Conservation (phyloP, 2,797 vertebrate species). For the Cottoperca gobio region DNA sequence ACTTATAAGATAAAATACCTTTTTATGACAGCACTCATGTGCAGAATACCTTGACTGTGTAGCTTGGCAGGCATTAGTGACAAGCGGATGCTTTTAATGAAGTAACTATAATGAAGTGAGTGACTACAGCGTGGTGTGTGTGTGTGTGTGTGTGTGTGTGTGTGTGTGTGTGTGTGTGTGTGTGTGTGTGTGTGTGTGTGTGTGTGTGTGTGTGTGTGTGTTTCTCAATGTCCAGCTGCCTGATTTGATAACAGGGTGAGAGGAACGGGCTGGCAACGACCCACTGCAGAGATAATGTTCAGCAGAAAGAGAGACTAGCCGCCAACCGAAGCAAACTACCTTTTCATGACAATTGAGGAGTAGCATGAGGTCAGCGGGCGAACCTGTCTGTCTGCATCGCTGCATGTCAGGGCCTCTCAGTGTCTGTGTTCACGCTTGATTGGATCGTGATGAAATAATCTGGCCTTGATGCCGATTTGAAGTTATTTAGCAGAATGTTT, state of each 20-base stretch:
- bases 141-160: too few species aligned
- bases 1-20: neutral
- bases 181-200: too few species aligned
- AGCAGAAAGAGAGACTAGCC: slow-evolving; percentile 54
- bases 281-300: slow-evolving; percentile 50
- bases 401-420: slow-evolving; percentile 9
- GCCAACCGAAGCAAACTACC: slow-evolving; percentile 53
- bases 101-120: slow-evolving; percentile 52
- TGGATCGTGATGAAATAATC: slow-evolving; percentile 20
- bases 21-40: neutral
- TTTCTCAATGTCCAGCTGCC: slow-evolving; percentile 50
- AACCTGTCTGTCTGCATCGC: slow-evolving; percentile 17
- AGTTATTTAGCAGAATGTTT: neutral
- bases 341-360: slow-evolving; percentile 74
- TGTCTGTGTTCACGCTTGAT: slow-evolving; percentile 33
- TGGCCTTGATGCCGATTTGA: slow-evolving; percentile 7
- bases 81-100: slow-evolving; percentile 24
- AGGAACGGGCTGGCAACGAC: slow-evolving; percentile 34
- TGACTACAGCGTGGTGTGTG: neutral
- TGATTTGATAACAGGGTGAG: slow-evolving; percentile 54
- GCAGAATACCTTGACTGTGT: neutral
- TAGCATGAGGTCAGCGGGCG: slow-evolving; percentile 35
- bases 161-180: too few species aligned
- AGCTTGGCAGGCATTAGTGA: slow-evolving; percentile 7
- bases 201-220: too few species aligned